Evolutionary conservation across 2,113 vertebrate species (phyloP).

Genomic region (Picathartes gymnocephalus): DNA sequence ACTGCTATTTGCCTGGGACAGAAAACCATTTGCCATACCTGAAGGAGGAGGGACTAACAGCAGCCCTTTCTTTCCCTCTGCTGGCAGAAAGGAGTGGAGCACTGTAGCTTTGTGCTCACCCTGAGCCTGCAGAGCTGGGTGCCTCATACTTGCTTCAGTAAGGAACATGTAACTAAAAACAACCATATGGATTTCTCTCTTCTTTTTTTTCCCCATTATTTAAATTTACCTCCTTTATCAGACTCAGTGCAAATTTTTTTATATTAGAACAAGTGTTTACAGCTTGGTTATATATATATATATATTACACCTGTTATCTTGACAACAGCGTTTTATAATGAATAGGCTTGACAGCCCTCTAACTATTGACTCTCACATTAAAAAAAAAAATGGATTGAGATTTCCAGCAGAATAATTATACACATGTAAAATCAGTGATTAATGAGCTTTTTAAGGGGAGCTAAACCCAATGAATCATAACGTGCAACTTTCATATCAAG

Average conservation of each 20-base stretch:
- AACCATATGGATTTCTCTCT: background rate
- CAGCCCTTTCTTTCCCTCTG: conserved; percentile 15
- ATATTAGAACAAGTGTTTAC: background rate
- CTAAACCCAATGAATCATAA: conserved; percentile 1
- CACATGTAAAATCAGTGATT: background rate
- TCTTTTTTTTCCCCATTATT: background rate
- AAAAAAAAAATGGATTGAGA: conserved; percentile 7
- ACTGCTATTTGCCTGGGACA: background rate
- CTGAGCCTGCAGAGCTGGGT: background rate
- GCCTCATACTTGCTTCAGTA: background rate
- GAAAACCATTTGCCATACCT: background rate
- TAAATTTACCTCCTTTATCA: background rate
- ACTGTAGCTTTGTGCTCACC: background rate
- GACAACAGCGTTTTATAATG: background rate
- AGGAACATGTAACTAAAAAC: background rate
- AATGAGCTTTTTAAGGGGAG: conserved; percentile 14
- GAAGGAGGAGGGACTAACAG: background rate
- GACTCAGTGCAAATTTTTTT: background rate
- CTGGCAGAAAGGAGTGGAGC: background rate
- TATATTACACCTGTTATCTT: too few species aligned
- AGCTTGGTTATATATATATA: background rate
- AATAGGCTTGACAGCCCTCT: background rate
- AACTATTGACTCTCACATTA: conserved; percentile 2
- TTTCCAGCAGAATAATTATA: conserved; percentile 44
- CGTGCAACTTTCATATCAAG: background rate